phyloP scores from a whole-genome alignment of 2,797 vertebrate genomes.

The Euphonia xanthogaster region DNA sequence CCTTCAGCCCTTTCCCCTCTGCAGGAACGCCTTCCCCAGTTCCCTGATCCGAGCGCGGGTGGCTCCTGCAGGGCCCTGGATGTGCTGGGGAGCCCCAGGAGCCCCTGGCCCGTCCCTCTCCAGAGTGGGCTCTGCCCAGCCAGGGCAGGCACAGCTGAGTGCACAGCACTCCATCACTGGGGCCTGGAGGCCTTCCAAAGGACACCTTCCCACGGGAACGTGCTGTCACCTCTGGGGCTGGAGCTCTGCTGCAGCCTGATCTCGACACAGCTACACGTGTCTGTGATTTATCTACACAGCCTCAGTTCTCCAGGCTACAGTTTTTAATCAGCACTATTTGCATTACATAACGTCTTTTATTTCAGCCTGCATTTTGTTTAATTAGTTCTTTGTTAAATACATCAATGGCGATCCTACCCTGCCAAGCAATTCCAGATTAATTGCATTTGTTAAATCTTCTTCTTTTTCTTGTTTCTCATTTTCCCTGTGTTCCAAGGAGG shows the following conservation, averaged over 20 bases:
- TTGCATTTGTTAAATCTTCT: not conserved
- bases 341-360: not conserved
- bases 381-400: constrained; percentile 44
- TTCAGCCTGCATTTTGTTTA: constrained; percentile 27
- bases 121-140: not conserved
- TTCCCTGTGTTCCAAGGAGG: not conserved
- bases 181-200: not conserved
- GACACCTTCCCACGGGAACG: not conserved
- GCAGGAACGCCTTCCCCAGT: not conserved
- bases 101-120: fast-evolving
- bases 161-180: fast-evolving
- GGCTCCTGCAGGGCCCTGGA: not conserved
- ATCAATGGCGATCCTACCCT: not conserved
- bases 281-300: not conserved
- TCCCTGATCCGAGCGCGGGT: fast-evolving
- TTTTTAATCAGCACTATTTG: constrained; percentile 11
- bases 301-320: not conserved
- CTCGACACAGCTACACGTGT: not conserved
- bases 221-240: fast-evolving
- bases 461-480: not conserved
- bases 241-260: not conserved
- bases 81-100: not conserved
- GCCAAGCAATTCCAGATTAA: constrained; percentile 32
- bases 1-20: not conserved
- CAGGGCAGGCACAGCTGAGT: fast-evolving